Percentiles rank a stretch among this genome's conserved stretches.
These are phyloP conservation scores for Monoplex corrugatus DNA, from an alignment of 2,888 invertebrate genomes.

Conservation along the genomic window DNA sequence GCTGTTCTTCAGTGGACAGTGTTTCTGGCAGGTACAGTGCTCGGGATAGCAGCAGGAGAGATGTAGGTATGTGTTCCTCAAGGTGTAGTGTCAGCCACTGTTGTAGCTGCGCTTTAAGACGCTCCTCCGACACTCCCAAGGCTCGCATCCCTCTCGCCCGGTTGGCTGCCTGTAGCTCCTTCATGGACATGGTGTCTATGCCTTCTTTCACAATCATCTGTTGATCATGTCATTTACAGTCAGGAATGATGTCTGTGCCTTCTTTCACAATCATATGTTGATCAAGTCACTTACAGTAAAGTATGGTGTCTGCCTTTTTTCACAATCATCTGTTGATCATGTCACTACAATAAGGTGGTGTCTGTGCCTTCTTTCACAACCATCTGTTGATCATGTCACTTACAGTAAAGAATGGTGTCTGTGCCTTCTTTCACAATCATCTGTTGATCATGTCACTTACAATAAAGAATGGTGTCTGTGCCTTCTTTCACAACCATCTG, in stretches of 20 bases:
- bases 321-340: background rate
- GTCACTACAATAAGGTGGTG: too few relatives aligned
- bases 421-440: too few relatives aligned
- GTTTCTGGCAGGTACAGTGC: constrained; percentile 94
- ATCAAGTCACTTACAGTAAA: too few relatives aligned
- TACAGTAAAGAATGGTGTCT: too few relatives aligned
- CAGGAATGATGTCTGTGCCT: constrained; percentile 92
- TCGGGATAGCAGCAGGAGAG: constrained; percentile 93
- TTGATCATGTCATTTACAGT: background rate
- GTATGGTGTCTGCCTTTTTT: too few relatives aligned
- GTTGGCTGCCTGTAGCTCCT: constrained; percentile 97
- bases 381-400: too few relatives aligned
- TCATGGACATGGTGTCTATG: constrained; percentile 91
- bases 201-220: constrained; percentile 97
- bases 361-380: too few relatives aligned
- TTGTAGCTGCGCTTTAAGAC: constrained; percentile 90
- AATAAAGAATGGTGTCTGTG: too few relatives aligned
- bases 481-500: too few relatives aligned
- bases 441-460: too few relatives aligned
- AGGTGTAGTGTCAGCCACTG: constrained; percentile 98
- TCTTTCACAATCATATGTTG: constrained; percentile 92
- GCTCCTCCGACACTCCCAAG: constrained; percentile 94
- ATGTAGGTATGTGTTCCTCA: constrained; percentile 96
- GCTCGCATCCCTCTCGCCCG: constrained; percentile 97
- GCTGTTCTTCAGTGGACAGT: constrained; percentile 92